Evolutionary conservation across 2,113 vertebrate genomes (phyloP).

Genomic region (Elephas maximus): DNA sequence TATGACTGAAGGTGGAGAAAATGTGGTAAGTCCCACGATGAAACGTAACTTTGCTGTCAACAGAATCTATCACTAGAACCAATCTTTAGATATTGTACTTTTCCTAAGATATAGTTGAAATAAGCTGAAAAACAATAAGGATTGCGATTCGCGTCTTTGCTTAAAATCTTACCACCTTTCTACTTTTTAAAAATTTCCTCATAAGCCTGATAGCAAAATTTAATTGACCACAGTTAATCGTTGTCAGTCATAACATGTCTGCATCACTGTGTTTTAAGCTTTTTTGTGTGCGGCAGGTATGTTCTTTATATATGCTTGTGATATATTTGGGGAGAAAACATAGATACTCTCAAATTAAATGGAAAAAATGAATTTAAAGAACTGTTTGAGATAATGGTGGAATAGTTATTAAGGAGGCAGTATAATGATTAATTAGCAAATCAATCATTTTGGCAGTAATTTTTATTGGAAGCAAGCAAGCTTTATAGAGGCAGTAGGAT

Average conservation of each 20-base stretch:
- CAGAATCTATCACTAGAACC: not conserved
- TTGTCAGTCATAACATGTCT: not conserved
- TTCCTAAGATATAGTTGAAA: not conserved
- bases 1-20: not conserved
- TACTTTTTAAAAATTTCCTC: constrained; percentile 18
- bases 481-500: not conserved
- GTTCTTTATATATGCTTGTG: not conserved
- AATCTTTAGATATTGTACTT: not conserved
- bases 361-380: constrained; percentile 30
- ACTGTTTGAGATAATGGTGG: constrained; percentile 28
- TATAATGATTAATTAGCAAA: constrained; percentile 52
- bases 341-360: not conserved
- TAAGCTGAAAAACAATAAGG: not conserved
- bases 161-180: not conserved
- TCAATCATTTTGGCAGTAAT: constrained; percentile 25
- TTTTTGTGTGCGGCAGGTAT: not conserved
- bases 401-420: not conserved
- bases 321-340: constrained; percentile 31
- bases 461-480: not conserved
- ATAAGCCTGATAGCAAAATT: not conserved
- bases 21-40: not conserved
- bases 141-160: not conserved
- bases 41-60: not conserved
- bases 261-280: not conserved
- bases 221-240: not conserved